Evolutionary conservation across 2,113 vertebrate genomes (phyloP), one percentile per base, ranked within the genome.

Genomic region (Catharus bicknelli): DNA sequence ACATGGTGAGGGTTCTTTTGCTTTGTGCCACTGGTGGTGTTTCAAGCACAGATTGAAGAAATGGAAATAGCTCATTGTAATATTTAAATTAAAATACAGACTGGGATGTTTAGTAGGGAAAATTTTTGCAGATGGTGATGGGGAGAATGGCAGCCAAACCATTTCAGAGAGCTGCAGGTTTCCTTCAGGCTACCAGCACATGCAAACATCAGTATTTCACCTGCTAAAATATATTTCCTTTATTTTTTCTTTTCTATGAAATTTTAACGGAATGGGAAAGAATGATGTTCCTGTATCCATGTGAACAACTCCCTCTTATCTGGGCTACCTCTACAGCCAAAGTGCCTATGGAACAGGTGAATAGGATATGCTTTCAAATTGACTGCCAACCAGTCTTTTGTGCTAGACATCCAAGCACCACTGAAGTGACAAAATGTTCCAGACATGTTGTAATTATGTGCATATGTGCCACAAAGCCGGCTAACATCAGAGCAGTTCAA

Each of bases 381-480:
- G 88, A 84, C 80, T 89, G 88, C 86, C 90, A 86, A 38, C 38
- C 81, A 90, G 10, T 83, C 84, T 90, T 79, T 62, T 9, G 21
- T 2, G 55, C 85, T 48, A 94, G 86, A 83, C 58, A 38, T 17
- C 73, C 70, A 88, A 78, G 55, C n/a, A 25, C 73, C 88, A 64
- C 43, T 13, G 38, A 83, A 91, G 73, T 77, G 69, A 87, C 54
- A 68, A 61, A 90, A 82, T 23, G 58, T 95, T 92, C 88, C 87
- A 80, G 67, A 79, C 11, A 5, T 57, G 90, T 82, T 1, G 1
- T 42, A 9, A 10, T 9, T 81, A 88, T 4, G 34, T 1, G 29
- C 83, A 21, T 23, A 5, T 51, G 68, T 81, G 86, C 73, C 62
- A n/a, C 54, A 63, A 68, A 86, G 59, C 50, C 29, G 51, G 59